A percentile compares a stretch with the other conserved stretches of the same genome.
phyloP scores from a whole-genome alignment of 2,113 vertebrate genomes.

The Pitta sordida region DNA sequence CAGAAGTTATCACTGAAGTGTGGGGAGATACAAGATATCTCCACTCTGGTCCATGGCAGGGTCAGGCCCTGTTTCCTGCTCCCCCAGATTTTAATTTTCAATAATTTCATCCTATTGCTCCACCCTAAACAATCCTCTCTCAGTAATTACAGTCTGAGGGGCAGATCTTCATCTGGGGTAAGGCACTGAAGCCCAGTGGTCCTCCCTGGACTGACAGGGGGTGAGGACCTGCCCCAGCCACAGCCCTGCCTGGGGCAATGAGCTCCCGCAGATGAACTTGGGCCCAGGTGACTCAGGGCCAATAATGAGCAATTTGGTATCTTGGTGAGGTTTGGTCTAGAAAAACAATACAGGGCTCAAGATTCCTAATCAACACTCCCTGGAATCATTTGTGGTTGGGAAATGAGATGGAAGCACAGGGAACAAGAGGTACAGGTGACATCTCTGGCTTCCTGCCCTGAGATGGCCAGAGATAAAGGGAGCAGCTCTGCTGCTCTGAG shows the following conservation, averaged over 20 bases:
- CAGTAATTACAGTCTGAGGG: constrained; percentile 7
- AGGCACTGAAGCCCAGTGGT: not conserved
- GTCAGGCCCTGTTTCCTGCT: not conserved
- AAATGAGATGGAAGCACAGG: not conserved
- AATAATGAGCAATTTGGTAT: not conserved
- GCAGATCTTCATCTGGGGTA: not conserved
- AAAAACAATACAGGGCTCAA: not conserved
- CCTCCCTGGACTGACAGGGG: not conserved
- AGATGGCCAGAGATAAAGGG: not conserved
- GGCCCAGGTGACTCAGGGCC: not conserved
- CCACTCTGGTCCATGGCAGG: not conserved
- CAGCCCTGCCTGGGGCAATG: accelerated
- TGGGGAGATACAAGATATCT: not conserved
- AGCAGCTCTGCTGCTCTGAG: not conserved
- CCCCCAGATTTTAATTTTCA: not conserved
- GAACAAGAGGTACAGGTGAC: not conserved
- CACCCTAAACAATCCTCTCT: not conserved
- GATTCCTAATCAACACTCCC: not conserved
- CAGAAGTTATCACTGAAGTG: not conserved
- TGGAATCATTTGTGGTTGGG: not conserved
- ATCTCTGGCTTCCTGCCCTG: not conserved
- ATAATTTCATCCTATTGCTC: not conserved
- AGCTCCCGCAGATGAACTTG: not conserved
- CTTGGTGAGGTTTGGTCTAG: not conserved
- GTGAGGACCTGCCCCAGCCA: not conserved